These are phyloP conservation scores for Argyresthia albistria DNA, from an alignment of 2,888 invertebrate species.

Conservation along the genomic window DNA sequence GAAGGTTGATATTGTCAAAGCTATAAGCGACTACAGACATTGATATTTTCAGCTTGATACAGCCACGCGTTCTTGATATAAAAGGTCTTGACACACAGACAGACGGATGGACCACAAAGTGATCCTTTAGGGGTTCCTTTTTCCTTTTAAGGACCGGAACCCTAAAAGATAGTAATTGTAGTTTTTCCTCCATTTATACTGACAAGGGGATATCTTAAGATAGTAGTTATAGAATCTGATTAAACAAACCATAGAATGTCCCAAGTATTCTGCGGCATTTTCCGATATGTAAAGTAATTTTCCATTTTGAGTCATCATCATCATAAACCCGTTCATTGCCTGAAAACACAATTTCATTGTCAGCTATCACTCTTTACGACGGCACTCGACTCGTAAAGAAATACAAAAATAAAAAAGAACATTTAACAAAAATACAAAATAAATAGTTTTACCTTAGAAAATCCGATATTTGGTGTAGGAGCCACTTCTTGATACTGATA, in stretches of 20 bases:
- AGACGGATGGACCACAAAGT: no score
- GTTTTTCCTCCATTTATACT: no score
- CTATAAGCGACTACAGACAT: no score
- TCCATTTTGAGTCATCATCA: slow-evolving; percentile 98
- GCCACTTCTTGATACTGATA: slow-evolving; percentile 78
- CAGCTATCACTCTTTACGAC: slow-evolving; percentile 24
- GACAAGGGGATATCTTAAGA: background rate
- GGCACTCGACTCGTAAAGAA: slow-evolving; percentile 29
- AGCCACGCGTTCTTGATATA: no score
- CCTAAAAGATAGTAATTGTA: no score
- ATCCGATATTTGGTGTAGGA: slow-evolving; percentile 89
- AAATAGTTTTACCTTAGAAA: slow-evolving; percentile 85
- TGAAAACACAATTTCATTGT: slow-evolving; percentile 68
- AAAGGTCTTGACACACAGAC: no score
- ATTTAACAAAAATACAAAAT: slow-evolving; percentile 6
- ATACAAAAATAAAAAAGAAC: background rate
- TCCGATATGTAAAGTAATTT: slow-evolving; percentile 98
- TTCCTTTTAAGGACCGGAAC: no score
- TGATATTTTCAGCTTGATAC: no score
- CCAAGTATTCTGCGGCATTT: slow-evolving; percentile 98
- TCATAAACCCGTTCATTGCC: slow-evolving; percentile 97
- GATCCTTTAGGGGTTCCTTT: no score
- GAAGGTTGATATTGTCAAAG: no score
- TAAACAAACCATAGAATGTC: slow-evolving; percentile 93
- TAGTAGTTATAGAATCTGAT: background rate